Conservation (phyloP, 2,797 vertebrate genomes). For the Odontamblyopus lacepedii region DNA sequence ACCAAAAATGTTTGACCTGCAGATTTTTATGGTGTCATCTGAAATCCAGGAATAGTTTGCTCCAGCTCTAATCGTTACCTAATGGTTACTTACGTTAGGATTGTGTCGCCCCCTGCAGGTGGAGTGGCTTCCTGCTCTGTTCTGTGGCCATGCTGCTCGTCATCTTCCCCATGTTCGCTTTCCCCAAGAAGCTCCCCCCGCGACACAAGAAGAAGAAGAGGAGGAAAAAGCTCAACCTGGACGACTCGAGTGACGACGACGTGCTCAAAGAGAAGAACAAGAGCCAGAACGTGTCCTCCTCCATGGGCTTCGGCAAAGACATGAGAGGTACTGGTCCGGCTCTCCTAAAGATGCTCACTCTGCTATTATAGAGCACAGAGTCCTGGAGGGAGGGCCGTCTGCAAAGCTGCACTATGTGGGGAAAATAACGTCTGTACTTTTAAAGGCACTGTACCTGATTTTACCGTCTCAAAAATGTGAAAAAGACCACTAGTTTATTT, state of each 20-base stretch:
- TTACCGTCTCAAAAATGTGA: no score
- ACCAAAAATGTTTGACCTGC: no score
- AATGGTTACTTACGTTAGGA: no score
- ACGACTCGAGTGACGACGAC: constrained; percentile 86
- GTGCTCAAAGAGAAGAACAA: constrained; percentile 91
- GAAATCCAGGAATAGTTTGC: no score
- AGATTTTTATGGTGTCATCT: no score
- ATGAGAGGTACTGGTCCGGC: constrained; percentile 90
- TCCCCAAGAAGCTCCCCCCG: constrained; percentile 97
- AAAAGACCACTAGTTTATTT: no score
- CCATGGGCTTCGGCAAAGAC: constrained; percentile 94
- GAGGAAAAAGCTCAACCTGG: constrained; percentile 85
- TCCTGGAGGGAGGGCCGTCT: no score
- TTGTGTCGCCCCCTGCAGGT: constrained; percentile 54
- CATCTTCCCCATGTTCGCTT: constrained; percentile 99
- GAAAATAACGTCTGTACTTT: no score
- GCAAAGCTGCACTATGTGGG: no score
- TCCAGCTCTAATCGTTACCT: no score
- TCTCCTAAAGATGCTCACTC: neutral
- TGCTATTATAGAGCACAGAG: no score
- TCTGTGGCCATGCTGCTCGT: constrained; percentile 96
- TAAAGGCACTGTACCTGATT: no score
- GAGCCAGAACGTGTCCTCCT: constrained; percentile 83
- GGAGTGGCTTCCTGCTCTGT: constrained; percentile 95
- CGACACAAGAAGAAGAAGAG: constrained; percentile 90